Evolutionary conservation across 2,113 vertebrate genomes (phyloP), one percentile per base, ranked within the genome.

Genomic region (Charina bottae): DNA sequence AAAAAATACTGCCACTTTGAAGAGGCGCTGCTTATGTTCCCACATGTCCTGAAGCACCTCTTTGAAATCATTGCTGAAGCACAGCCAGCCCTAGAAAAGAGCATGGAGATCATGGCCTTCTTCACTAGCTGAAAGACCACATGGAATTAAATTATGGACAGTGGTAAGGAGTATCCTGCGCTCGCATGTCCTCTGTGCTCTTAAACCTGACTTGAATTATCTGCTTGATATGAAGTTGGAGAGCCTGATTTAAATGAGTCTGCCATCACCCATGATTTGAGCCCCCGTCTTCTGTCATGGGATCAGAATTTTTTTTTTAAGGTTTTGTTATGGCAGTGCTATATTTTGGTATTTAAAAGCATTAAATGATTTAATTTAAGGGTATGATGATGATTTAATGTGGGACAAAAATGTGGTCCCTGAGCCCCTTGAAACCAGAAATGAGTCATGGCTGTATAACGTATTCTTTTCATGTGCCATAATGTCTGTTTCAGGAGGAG

Each of bases 391-490:
- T 3, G 0, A 23, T 0, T 10, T 54, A 1, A n/a, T 46, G 54
- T 37, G 89, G 56, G 60, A 90, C 78, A 26, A 91, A 89, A 24
- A 26, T 56, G 6, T 89, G 54, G 64, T 42, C 42, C 58, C 58
- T 15, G 85, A 12, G 0, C 90, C 88, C 46, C n/a, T 91, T 89
- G 92, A 86, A 94, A 89, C 26, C 83, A 92, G 90, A 84, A 92
- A 23, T 64, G 58, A 49, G 11, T 13, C 13, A 26, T n/a, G 28
- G 85, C 83, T 92, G 89, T 94, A 92, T 93, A 86, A 26, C 60
- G 24, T 93, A 94, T 89, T 94, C 95, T 93, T 95, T 91, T 85
- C 33, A 42, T 37, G 95, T 96, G 96, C 96, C 96, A 96, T 96
- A 95, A 94, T 0, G 56, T 96, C 33, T 90, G 33, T 94, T 95